Conservation (phyloP, 2,797 vertebrate genomes). For the Xenentodon cancila region DNA sequence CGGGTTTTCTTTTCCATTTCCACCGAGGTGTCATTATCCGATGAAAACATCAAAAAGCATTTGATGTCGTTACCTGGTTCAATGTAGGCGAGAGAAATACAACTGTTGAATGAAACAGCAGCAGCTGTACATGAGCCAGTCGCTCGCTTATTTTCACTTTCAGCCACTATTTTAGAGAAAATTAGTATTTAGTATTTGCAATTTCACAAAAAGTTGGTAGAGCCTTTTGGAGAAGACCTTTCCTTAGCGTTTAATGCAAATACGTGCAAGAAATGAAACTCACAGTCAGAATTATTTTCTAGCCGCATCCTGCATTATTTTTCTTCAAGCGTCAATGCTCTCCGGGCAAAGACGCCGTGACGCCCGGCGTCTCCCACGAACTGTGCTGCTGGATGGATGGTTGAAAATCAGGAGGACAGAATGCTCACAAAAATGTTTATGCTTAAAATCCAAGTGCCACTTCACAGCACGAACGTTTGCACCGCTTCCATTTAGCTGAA, state of each 20-base stretch:
- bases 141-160: too few relatives aligned
- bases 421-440: constrained; percentile 28
- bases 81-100: too few relatives aligned
- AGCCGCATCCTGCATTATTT: constrained; percentile 16
- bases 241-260: not conserved
- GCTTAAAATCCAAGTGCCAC: constrained; percentile 32
- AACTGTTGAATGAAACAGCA: too few relatives aligned
- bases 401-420: constrained; percentile 57
- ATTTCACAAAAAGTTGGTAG: too few relatives aligned
- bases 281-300: constrained; percentile 24
- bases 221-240: not conserved
- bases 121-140: too few relatives aligned
- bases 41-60: too few relatives aligned
- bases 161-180: too few relatives aligned
- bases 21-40: too few relatives aligned
- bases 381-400: constrained; percentile 31
- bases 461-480: constrained; percentile 14
- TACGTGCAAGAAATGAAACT: not conserved
- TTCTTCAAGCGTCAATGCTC: constrained; percentile 14
- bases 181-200: too few relatives aligned
- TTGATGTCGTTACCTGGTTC: too few relatives aligned
- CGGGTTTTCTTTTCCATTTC: not conserved
- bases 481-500: constrained; percentile 11
- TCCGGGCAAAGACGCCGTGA: constrained; percentile 44
- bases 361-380: constrained; percentile 34